These are phyloP conservation scores for Clytia hemisphaerica DNA, from an alignment of 30 jellyfish, hydroid and myxozoan species.

Conservation along the genomic window DNA sequence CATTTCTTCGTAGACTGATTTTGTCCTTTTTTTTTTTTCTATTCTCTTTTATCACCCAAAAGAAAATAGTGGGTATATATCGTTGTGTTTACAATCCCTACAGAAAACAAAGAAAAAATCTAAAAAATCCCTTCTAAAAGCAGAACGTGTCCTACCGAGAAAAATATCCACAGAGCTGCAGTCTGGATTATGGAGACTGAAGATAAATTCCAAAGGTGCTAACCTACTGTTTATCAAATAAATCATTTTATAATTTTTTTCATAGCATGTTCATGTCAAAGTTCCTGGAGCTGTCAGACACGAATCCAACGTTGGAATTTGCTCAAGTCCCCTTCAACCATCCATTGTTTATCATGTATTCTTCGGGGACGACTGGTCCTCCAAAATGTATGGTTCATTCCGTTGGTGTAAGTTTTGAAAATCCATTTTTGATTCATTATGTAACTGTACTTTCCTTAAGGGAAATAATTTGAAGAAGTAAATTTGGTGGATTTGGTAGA, in stretches of 20 bases:
- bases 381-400: constrained; percentile 99
- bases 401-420: constrained; percentile 79
- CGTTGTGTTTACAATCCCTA: too few relatives aligned
- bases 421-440: too few relatives aligned
- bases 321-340: constrained; percentile 84
- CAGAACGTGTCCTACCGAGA: neutral
- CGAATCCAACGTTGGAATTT: constrained; percentile 37
- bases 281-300: constrained; percentile 51
- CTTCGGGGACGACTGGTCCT: constrained; percentile 99
- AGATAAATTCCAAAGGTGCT: neutral
- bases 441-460: too few relatives aligned
- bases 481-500: too few relatives aligned
- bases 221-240: neutral
- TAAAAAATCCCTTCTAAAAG: neutral
- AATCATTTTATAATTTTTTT: neutral
- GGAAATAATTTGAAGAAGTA: too few relatives aligned
- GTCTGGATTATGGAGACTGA: neutral
- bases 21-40: too few relatives aligned
- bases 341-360: constrained; percentile 92
- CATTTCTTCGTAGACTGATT: too few relatives aligned
- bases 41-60: too few relatives aligned
- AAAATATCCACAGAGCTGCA: neutral
- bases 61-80: too few relatives aligned
- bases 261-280: constrained; percentile 64
- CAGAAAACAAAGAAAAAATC: neutral